Evolutionary conservation across 2,113 vertebrate species (phyloP).

Genomic region (Prinia subflava): DNA sequence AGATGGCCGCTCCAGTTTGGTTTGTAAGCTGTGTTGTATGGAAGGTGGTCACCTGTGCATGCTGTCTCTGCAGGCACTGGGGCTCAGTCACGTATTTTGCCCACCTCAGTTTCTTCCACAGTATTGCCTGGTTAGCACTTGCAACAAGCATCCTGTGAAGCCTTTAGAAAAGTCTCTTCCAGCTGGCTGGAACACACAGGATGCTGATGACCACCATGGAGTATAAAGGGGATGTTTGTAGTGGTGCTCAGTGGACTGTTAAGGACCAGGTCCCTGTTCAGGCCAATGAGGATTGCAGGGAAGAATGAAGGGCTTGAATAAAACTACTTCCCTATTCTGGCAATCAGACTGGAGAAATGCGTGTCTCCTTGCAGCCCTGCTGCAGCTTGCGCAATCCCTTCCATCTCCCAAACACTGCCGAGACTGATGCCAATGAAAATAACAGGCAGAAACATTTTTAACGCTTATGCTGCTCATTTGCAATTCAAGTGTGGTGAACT

Average conservation of each 20-base stretch:
- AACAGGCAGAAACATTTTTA: not conserved
- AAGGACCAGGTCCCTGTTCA: not conserved
- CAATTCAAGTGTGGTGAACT: not conserved
- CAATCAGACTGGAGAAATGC: not conserved
- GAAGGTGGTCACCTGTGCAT: not conserved
- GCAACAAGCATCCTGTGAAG: not conserved
- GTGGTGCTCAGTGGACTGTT: not conserved
- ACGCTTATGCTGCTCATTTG: not conserved
- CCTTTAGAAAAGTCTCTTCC: not conserved
- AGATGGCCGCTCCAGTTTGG: not conserved
- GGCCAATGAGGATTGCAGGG: not conserved
- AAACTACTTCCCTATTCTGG: not conserved
- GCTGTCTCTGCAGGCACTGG: not conserved
- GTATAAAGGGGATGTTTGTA: not conserved
- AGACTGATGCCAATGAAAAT: slow-evolving; percentile 4
- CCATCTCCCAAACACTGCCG: not conserved
- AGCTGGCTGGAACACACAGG: not conserved
- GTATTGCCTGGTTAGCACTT: not conserved
- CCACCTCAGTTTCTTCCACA: not conserved
- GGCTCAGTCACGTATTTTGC: not conserved
- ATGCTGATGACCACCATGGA: not conserved
- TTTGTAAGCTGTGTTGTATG: not conserved
- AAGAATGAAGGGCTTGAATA: not conserved
- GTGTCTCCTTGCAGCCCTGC: not conserved
- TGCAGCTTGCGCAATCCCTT: not conserved